Percentiles rank a stretch among this genome's conserved stretches.
Evolutionary conservation across 2,888 invertebrate species (phyloP).

Genomic region (Lapara coniferarum): DNA sequence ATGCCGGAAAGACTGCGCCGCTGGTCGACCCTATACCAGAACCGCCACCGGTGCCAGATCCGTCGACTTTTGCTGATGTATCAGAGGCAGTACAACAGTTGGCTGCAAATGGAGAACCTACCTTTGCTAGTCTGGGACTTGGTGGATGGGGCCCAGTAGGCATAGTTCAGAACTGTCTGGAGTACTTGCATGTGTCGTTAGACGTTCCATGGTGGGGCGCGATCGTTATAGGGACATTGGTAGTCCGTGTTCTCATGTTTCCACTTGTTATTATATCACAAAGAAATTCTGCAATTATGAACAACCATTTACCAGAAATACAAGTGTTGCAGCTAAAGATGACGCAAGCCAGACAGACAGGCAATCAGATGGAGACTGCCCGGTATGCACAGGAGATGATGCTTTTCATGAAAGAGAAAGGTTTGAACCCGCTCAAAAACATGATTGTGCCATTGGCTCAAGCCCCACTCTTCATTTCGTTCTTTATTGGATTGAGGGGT

Average conservation of each 20-base stretch:
- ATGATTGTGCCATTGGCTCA: constrained; percentile 90
- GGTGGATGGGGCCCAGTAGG: constrained; percentile 94
- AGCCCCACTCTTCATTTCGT: constrained; percentile 95
- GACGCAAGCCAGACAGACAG: constrained; percentile 92
- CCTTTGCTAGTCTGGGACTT: constrained; percentile 91
- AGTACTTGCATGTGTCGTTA: constrained; percentile 90
- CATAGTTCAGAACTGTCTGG: constrained; percentile 90
- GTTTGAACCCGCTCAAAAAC: constrained; percentile 91
- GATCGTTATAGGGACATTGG: constrained; percentile 91
- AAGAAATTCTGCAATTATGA: constrained; percentile 90
- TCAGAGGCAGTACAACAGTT: constrained; percentile 69
- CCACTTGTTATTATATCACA: constrained; percentile 94
- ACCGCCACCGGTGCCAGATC: constrained; percentile 74
- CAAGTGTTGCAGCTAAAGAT: constrained; percentile 92
- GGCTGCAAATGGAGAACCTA: constrained; percentile 87
- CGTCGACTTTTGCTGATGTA: constrained; percentile 56
- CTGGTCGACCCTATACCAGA: constrained; percentile 72
- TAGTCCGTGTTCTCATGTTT: constrained; percentile 90
- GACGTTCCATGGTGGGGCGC: constrained; percentile 97
- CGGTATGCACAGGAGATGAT: constrained; percentile 90
- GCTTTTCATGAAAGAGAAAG: constrained; percentile 91
- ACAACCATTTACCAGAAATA: constrained; percentile 93
- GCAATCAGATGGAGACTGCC: constrained; percentile 91
- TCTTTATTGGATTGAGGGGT: constrained; percentile 92
- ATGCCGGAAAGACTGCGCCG: constrained; percentile 56